phyloP scores from a whole-genome alignment of 2,113 vertebrate genomes.

The Sylvilagus bachmani region DNA sequence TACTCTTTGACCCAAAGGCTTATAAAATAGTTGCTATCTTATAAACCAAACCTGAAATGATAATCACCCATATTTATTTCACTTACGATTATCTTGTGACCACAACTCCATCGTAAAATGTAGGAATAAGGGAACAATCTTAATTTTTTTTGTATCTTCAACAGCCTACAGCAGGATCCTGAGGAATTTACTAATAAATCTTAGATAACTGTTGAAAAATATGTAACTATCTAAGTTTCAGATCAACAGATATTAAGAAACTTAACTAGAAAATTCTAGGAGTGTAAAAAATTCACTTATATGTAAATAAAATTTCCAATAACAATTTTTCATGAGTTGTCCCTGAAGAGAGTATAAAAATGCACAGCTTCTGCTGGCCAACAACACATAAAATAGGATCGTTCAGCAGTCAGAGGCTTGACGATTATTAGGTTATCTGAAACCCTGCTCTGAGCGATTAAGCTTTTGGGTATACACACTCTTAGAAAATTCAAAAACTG shows the following conservation, averaged over 20 bases:
- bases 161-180: not conserved
- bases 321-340: not conserved
- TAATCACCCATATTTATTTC: not conserved
- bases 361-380: not conserved
- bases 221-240: not conserved
- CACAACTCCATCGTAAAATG: not conserved
- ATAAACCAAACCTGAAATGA: not conserved
- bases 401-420: constrained; percentile 30
- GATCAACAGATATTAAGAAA: not conserved
- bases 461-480: constrained; percentile 10
- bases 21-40: constrained; percentile 27
- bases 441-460: constrained; percentile 56
- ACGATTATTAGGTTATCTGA: constrained; percentile 63
- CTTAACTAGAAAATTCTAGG: not conserved
- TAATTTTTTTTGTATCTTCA: not conserved
- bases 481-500: constrained; percentile 63
- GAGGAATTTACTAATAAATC: constrained; percentile 6
- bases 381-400: not conserved
- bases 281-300: not conserved
- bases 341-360: constrained; percentile 31
- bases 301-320: constrained; percentile 2
- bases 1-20: not conserved
- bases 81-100: not conserved
- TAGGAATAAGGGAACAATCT: not conserved
- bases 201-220: not conserved